Conservation (phyloP, 2,797 vertebrate species). For the Scomberomorus guttatus region DNA sequence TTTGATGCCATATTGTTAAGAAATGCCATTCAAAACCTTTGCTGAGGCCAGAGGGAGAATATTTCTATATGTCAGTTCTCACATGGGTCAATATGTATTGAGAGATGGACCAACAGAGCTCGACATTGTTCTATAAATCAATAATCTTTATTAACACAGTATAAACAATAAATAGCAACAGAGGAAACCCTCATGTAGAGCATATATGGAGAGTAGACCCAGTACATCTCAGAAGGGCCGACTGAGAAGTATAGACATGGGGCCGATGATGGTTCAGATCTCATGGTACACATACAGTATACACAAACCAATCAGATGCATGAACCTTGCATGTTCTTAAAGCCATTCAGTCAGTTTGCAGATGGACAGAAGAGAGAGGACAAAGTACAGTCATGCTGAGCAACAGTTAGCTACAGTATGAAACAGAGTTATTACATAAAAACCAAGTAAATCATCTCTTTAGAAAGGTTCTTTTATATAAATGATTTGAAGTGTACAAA, state of each 20-base stretch:
- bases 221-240: slow-evolving; percentile 71
- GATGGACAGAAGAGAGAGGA: slow-evolving; percentile 74
- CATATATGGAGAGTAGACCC: slow-evolving; percentile 71
- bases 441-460: slow-evolving; percentile 84
- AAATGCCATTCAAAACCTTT: neutral
- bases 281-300: slow-evolving; percentile 69
- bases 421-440: slow-evolving; percentile 85
- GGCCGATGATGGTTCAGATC: slow-evolving; percentile 60
- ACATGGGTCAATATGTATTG: slow-evolving; percentile 9
- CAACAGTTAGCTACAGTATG: slow-evolving; percentile 84
- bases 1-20: neutral
- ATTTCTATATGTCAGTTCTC: slow-evolving; percentile 2
- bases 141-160: slow-evolving; percentile 88
- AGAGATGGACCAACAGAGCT: slow-evolving; percentile 43
- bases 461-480: slow-evolving; percentile 87
- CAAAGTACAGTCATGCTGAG: slow-evolving; percentile 86
- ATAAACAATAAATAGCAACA: slow-evolving; percentile 86
- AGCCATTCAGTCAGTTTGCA: slow-evolving; percentile 80
- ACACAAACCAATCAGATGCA: slow-evolving; percentile 73
- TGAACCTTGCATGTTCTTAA: slow-evolving; percentile 73
- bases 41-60: neutral
- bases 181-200: slow-evolving; percentile 73
- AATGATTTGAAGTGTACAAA: slow-evolving; percentile 90
- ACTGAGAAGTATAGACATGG: slow-evolving; percentile 73
- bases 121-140: slow-evolving; percentile 81